Evolutionary conservation across 2,113 vertebrate genomes (phyloP).

Genomic region (Callocephalon fimbriatum): DNA sequence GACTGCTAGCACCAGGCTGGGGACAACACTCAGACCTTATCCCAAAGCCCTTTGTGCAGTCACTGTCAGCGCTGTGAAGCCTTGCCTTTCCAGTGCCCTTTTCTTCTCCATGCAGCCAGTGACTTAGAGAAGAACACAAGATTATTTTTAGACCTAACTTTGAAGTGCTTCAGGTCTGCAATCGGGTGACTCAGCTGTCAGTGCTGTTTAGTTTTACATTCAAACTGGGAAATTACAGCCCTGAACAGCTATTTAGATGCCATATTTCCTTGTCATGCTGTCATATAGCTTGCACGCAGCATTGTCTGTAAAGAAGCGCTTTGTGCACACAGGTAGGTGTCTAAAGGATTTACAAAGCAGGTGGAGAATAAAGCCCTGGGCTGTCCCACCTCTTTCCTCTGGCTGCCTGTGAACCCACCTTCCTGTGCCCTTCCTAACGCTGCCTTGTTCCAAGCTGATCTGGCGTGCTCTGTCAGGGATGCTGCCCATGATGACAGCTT

Average conservation of each 20-base stretch:
- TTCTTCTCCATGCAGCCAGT: neutral
- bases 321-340: accelerated
- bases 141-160: neutral
- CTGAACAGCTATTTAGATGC: neutral
- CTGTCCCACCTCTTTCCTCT: neutral
- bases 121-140: neutral
- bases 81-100: neutral
- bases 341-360: neutral
- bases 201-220: neutral
- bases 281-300: accelerated
- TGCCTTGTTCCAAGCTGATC: neutral
- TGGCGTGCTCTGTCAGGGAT: neutral
- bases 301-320: neutral
- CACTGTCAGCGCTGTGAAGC: neutral
- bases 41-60: neutral
- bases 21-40: accelerated
- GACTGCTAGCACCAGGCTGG: accelerated
- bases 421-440: neutral
- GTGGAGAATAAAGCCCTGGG: neutral
- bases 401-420: neutral
- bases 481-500: neutral
- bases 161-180: neutral
- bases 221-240: constrained; percentile 6
- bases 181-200: neutral
- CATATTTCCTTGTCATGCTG: neutral